Conservation (phyloP, 2,797 vertebrate species). For the Luscinia megarhynchos region DNA sequence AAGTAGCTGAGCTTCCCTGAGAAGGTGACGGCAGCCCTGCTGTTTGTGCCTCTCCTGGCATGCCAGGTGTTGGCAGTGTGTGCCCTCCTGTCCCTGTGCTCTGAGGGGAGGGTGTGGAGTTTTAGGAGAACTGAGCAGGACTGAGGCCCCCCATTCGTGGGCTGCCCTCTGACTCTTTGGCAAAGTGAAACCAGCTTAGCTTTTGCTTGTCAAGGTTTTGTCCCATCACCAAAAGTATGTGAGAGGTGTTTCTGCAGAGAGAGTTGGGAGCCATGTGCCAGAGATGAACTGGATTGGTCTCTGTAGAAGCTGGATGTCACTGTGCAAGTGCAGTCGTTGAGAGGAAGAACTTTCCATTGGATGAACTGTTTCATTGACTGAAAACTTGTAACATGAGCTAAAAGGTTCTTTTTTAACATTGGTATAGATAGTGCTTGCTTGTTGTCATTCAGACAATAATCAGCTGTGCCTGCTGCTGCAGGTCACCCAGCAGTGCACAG, state of each 20-base stretch:
- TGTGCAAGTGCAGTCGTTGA: background rate
- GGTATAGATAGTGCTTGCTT: background rate
- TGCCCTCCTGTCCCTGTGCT: background rate
- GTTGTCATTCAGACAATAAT: background rate
- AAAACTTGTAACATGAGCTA: background rate
- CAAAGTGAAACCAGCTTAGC: background rate
- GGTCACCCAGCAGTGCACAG: background rate
- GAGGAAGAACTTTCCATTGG: background rate
- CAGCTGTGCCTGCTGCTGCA: background rate
- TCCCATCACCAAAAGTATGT: background rate
- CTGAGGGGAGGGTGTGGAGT: background rate
- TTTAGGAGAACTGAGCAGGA: background rate
- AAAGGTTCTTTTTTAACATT: background rate
- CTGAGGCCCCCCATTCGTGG: background rate
- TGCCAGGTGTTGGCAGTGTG: rapidly evolving
- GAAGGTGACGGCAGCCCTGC: background rate
- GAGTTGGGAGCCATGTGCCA: background rate
- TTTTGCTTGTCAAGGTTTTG: background rate
- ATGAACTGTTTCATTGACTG: background rate
- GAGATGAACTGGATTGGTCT: background rate
- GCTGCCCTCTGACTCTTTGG: background rate
- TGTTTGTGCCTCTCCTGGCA: background rate
- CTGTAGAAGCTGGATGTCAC: background rate
- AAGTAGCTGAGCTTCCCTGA: background rate
- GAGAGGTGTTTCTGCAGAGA: background rate